Conservation (phyloP, 1,140 invertebrate species). For the Bombus confusus region DNA sequence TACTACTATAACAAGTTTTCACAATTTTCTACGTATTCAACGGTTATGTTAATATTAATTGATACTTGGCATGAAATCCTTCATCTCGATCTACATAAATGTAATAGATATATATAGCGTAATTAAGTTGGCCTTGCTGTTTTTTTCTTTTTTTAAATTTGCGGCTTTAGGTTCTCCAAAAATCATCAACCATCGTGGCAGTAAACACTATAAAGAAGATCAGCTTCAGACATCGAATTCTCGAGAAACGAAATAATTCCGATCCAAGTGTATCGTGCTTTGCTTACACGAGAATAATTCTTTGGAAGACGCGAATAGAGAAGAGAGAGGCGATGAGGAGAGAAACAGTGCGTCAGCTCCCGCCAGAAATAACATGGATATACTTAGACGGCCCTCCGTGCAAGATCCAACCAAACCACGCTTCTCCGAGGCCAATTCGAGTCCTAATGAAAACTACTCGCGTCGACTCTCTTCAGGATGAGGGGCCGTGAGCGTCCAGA, state of each 20-base stretch:
- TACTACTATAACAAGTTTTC: too few relatives aligned
- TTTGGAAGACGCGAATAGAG: slow-evolving; percentile 60
- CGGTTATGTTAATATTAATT: too few relatives aligned
- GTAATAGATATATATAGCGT: too few relatives aligned
- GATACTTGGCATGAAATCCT: too few relatives aligned
- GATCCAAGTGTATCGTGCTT: slow-evolving; percentile 50
- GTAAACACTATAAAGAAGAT: too few relatives aligned
- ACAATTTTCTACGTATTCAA: too few relatives aligned
- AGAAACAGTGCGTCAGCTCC: slow-evolving; percentile 80
- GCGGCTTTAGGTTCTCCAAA: too few relatives aligned
- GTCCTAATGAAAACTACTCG: slow-evolving; percentile 74
- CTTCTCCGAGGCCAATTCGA: slow-evolving; percentile 70
- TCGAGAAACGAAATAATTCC: slow-evolving; percentile 39
- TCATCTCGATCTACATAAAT: too few relatives aligned
- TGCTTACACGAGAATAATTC: slow-evolving; percentile 61
- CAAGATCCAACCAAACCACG: slow-evolving; percentile 76
- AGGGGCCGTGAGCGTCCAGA: background rate
- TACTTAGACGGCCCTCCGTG: slow-evolving; percentile 81
- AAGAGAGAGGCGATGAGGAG: slow-evolving; percentile 61
- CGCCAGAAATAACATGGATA: slow-evolving; percentile 82
- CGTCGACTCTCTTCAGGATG: slow-evolving; percentile 17
- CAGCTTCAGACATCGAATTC: slow-evolving; percentile 1
- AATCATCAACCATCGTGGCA: too few relatives aligned
- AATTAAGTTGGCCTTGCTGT: too few relatives aligned
- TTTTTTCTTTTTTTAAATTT: too few relatives aligned